A percentile compares a stretch with the other conserved stretches of the same genome.
Evolutionary conservation across 35 echinoderm and acorn worm species (phyloP).

Genomic region (Lytechinus variegatus): DNA sequence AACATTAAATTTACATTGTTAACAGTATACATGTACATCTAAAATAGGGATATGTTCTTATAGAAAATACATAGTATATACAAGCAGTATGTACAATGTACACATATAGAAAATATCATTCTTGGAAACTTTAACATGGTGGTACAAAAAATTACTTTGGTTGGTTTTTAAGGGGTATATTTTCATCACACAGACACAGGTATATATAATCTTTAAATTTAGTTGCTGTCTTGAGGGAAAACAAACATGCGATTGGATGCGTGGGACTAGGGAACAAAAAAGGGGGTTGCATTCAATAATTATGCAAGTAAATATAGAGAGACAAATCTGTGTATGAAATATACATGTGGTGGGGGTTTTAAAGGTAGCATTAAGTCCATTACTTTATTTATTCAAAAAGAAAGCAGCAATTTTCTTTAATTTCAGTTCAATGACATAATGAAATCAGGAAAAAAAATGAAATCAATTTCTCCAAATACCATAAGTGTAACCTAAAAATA

Average conservation of each 20-base stretch:
- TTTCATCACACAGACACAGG: not conserved
- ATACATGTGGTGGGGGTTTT: too few species aligned
- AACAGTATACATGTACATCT: not conserved
- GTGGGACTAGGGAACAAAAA: not conserved
- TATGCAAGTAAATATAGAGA: too few species aligned
- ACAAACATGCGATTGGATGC: not conserved
- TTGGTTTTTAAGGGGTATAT: not conserved
- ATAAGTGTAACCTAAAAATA: too few species aligned
- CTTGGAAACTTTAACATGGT: not conserved
- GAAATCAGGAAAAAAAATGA: too few species aligned
- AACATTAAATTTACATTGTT: not conserved
- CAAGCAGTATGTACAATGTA: slow-evolving; percentile 9
- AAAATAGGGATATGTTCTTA: slow-evolving; percentile 33
- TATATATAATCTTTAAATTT: not conserved
- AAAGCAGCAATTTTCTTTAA: too few species aligned
- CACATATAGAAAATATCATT: slow-evolving; percentile 35
- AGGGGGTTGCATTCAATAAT: too few species aligned
- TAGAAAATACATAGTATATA: slow-evolving; percentile 44
- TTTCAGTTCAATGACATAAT: too few species aligned
- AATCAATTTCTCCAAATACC: too few species aligned
- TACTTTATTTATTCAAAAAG: too few species aligned
- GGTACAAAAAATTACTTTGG: not conserved
- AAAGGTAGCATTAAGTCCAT: too few species aligned
- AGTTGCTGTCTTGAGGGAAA: not conserved
- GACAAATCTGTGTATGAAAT: too few species aligned